These are phyloP conservation scores for Butorides virescens DNA, from an alignment of 2,113 vertebrate species.

Conservation along the genomic window DNA sequence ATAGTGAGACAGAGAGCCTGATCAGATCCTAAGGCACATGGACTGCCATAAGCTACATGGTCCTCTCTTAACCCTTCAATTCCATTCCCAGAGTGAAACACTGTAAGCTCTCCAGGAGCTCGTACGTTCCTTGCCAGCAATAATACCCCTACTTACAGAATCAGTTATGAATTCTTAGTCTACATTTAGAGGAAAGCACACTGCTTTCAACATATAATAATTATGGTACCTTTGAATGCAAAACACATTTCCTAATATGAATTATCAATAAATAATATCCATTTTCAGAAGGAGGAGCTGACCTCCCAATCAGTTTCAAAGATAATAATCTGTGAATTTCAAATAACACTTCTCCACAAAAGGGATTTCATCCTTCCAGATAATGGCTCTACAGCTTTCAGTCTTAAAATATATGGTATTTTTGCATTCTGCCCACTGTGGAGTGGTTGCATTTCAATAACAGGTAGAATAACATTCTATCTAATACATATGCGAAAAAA, in stretches of 20 bases:
- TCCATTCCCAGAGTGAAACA: not conserved
- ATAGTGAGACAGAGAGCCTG: not conserved
- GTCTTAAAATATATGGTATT: not conserved
- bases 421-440: not conserved
- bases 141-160: not conserved
- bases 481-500: not conserved
- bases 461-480: not conserved
- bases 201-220: not conserved
- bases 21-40: not conserved
- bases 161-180: not conserved
- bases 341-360: not conserved
- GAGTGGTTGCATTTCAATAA: not conserved
- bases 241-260: not conserved
- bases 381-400: not conserved
- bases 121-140: not conserved
- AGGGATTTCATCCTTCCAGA: not conserved
- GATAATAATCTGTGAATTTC: not conserved
- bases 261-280: not conserved
- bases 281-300: not conserved
- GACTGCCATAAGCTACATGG: not conserved
- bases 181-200: not conserved
- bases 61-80: not conserved
- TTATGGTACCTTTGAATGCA: not conserved
- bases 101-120: not conserved
- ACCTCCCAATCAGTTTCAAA: not conserved